A percentile compares a stretch with the other conserved stretches of the same genome.
Conservation (phyloP, 2,113 vertebrate genomes). For the Daphoenositta chrysoptera region DNA sequence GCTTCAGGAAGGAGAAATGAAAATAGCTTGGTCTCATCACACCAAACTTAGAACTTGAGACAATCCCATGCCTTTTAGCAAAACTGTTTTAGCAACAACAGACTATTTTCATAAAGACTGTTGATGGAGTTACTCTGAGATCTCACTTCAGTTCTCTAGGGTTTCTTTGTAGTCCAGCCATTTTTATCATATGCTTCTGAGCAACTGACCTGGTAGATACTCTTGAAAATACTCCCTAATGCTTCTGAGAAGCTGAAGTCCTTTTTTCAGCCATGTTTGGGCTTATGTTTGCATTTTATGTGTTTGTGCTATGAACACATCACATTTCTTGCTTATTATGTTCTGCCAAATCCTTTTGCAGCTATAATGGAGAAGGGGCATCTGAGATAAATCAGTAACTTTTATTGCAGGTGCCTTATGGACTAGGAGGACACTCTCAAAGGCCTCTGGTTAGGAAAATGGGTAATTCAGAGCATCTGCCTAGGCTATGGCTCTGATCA, state of each 20-base stretch:
- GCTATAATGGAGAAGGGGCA: not conserved
- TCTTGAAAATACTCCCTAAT: not conserved
- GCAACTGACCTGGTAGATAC: not conserved
- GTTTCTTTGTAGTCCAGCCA: not conserved
- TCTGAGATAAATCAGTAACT: not conserved
- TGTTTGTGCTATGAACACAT: not conserved
- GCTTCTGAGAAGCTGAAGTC: not conserved
- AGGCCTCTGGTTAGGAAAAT: not conserved
- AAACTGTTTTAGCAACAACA: not conserved
- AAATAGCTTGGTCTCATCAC: not conserved
- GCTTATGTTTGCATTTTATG: not conserved
- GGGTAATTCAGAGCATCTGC: not conserved
- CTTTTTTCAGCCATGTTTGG: not conserved
- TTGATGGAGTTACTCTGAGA: not conserved
- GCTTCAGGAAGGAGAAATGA: not conserved
- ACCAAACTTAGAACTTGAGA: not conserved
- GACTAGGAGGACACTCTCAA: not conserved
- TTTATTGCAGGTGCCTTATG: not conserved
- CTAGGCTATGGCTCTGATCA: not conserved
- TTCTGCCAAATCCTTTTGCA: not conserved
- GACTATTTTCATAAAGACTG: not conserved
- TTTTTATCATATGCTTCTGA: not conserved
- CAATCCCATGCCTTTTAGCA: not conserved
- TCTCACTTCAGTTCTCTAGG: not conserved
- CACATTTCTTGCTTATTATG: not conserved